These are phyloP conservation scores for Promerops cafer DNA, from an alignment of 2,113 vertebrate species.

Conservation along the genomic window DNA sequence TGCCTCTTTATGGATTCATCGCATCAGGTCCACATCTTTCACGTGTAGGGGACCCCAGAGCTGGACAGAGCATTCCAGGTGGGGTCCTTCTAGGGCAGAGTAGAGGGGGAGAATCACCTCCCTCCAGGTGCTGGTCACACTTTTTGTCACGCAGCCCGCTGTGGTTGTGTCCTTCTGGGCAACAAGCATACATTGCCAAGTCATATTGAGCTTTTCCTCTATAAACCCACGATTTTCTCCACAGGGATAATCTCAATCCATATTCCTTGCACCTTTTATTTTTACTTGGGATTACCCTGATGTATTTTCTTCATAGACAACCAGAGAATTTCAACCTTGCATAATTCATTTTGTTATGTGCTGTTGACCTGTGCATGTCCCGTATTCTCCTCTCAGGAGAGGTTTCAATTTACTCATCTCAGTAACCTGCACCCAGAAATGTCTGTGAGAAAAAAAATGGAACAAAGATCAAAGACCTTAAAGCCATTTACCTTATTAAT, in stretches of 20 bases:
- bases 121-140: not conserved
- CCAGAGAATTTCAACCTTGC: not conserved
- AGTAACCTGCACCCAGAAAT: not conserved
- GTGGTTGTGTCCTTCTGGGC: no score
- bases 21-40: not conserved
- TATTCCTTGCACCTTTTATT: not conserved
- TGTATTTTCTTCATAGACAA: not conserved
- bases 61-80: not conserved
- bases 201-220: not conserved
- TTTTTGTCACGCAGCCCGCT: not conserved
- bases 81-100: not conserved
- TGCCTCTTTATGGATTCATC: not conserved
- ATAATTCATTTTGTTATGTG: not conserved
- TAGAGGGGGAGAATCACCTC: not conserved
- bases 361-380: not conserved
- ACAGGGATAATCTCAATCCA: not conserved
- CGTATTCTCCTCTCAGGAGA: not conserved
- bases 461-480: not conserved
- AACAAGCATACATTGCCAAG: not conserved
- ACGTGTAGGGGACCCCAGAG: not conserved
- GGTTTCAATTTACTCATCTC: not conserved
- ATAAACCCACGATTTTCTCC: not conserved
- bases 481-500: not conserved
- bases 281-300: not conserved
- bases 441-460: not conserved